Conservation (phyloP, 1,140 invertebrate genomes). For the Ganaspis sp. region DNA sequence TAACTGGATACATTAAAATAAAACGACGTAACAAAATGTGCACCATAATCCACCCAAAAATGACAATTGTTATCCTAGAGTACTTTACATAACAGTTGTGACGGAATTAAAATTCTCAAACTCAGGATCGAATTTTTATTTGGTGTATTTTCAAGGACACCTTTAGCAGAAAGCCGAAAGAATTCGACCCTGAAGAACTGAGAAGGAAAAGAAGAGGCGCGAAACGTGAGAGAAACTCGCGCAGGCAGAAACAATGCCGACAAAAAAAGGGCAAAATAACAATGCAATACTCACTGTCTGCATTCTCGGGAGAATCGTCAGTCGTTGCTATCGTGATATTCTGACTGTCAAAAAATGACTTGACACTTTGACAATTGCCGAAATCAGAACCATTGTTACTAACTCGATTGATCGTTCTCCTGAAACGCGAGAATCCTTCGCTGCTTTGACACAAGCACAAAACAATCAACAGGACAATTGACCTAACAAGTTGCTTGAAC, state of each 20-base stretch:
- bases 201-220: slow-evolving; percentile 16
- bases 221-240: slow-evolving; percentile 30
- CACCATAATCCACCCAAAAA: too few relatives aligned
- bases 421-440: slow-evolving; percentile 48
- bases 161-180: slow-evolving; percentile 16
- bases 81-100: too few relatives aligned
- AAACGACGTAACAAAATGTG: too few relatives aligned
- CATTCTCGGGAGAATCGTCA: slow-evolving; percentile 17
- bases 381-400: slow-evolving; percentile 41
- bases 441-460: slow-evolving; percentile 41
- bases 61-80: too few relatives aligned
- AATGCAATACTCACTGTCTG: slow-evolving; percentile 45
- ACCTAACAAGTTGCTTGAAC: neutral
- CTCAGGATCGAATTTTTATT: slow-evolving; percentile 4
- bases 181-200: slow-evolving; percentile 24
- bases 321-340: slow-evolving; percentile 54
- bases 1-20: too few relatives aligned
- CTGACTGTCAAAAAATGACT: slow-evolving; percentile 60
- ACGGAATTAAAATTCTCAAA: neutral
- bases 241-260: slow-evolving; percentile 20
- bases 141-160: slow-evolving; percentile 8
- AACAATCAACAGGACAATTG: slow-evolving; percentile 41
- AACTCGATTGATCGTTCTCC: slow-evolving; percentile 43
- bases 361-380: slow-evolving; percentile 58
- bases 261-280: slow-evolving; percentile 28